Conservation (phyloP, 2,797 vertebrate genomes). For the Catharus ustulatus region DNA sequence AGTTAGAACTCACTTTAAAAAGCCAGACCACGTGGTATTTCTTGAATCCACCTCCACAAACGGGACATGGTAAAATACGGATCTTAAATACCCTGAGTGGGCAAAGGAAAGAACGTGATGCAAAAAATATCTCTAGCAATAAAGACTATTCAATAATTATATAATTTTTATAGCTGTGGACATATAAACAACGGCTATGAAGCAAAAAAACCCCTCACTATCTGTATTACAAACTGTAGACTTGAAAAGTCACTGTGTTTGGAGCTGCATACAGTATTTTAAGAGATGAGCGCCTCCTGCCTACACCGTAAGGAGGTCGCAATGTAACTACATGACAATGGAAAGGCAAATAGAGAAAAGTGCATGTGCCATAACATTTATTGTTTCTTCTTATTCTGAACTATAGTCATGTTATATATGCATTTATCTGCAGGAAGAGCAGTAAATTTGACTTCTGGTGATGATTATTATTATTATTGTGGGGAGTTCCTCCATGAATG, state of each 20-base stretch:
- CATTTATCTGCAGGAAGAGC: not conserved
- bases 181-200: not conserved
- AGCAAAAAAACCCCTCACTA: not conserved
- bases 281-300: not conserved
- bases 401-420: not conserved
- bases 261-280: not conserved
- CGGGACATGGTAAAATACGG: not conserved
- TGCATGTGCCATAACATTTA: not conserved
- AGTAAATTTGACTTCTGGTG: not conserved
- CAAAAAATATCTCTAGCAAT: not conserved
- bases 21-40: not conserved
- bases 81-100: not conserved
- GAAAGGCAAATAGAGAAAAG: not conserved
- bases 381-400: not conserved
- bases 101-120: not conserved
- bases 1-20: not conserved
- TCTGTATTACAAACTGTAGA: not conserved
- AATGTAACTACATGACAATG: not conserved
- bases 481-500: not conserved
- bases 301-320: not conserved
- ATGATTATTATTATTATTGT: not conserved
- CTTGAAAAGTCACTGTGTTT: not conserved
- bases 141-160: not conserved
- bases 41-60: not conserved
- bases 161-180: not conserved